Evolutionary conservation across 2,797 vertebrate genomes (phyloP).

Genomic region (Alcedo quadribrachys): DNA sequence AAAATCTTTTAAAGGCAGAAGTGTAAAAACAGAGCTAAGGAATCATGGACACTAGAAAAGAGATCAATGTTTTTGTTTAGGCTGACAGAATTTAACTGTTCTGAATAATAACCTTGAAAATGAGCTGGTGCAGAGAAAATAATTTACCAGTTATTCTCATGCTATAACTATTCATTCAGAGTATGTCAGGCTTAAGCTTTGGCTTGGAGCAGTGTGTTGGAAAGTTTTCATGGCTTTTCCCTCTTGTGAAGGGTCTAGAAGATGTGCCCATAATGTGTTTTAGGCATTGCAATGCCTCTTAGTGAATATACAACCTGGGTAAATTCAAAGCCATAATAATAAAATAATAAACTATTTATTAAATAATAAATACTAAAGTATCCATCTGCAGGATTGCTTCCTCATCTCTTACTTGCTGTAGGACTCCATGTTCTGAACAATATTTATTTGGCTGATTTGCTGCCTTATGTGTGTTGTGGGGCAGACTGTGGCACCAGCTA

Average conservation of each 20-base stretch:
- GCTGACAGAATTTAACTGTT: neutral
- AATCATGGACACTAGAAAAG: neutral
- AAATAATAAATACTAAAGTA: neutral
- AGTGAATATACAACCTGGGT: neutral
- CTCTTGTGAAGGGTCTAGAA: neutral
- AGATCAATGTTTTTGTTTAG: neutral
- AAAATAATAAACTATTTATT: too few relatives aligned
- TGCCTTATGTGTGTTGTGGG: neutral
- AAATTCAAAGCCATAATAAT: neutral
- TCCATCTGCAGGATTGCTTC: neutral
- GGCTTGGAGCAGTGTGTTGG: neutral
- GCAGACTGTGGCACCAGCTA: neutral
- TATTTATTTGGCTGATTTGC: neutral
- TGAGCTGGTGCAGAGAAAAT: neutral
- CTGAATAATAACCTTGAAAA: neutral
- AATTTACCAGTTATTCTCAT: neutral
- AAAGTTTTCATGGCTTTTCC: neutral
- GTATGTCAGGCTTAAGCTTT: neutral
- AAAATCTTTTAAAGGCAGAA: neutral
- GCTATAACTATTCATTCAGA: neutral
- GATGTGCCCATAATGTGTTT: neutral
- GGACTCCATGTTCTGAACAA: neutral
- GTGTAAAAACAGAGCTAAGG: neutral
- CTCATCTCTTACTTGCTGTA: neutral
- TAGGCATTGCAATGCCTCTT: neutral